These are phyloP conservation scores for Ctenosaura bakeri DNA, from an alignment of 2,797 vertebrate genomes.

Conservation along the genomic window DNA sequence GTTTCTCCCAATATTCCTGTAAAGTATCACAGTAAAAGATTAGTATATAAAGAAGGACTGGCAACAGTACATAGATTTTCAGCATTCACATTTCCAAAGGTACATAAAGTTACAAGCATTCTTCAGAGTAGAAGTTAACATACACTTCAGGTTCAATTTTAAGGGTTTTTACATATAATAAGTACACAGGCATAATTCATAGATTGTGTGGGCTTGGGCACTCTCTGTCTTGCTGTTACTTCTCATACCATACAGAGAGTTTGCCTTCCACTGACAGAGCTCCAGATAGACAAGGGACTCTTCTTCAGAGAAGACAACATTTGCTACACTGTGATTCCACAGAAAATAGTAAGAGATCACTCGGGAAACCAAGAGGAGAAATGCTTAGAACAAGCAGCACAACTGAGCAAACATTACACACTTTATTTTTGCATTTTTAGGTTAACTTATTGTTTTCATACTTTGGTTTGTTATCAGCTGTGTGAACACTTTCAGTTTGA, in stretches of 20 bases:
- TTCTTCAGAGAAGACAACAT: background rate
- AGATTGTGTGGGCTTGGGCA: background rate
- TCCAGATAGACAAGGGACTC: background rate
- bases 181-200: background rate
- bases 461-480: background rate
- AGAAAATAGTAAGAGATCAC: no score
- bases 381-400: background rate
- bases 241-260: background rate
- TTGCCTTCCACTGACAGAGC: background rate
- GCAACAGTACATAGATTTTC: background rate
- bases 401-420: background rate
- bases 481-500: no score
- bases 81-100: background rate
- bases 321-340: background rate
- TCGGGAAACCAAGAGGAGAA: background rate
- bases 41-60: background rate
- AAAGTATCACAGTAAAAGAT: background rate
- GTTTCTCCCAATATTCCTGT: constrained; percentile 8
- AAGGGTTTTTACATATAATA: background rate
- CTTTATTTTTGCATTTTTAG: background rate
- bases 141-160: background rate
- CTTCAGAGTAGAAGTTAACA: background rate
- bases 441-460: background rate
- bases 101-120: background rate
- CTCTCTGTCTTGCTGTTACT: no score